Percentiles rank a stretch among this genome's conserved stretches.
These are phyloP conservation scores for Chrysodeixis includens DNA, from an alignment of 2,888 invertebrate species.

Conservation along the genomic window DNA sequence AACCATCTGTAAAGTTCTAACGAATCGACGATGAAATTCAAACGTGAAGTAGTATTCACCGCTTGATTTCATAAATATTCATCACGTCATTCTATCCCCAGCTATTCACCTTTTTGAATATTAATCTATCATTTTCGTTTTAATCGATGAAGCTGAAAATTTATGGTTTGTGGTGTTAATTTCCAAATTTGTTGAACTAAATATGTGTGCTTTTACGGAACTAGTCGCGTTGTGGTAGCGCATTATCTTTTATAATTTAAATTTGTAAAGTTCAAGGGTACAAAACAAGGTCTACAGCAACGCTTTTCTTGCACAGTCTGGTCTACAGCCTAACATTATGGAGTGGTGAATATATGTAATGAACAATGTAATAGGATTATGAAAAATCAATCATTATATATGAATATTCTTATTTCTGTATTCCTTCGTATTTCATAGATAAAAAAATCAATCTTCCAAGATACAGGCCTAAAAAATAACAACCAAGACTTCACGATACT, in stretches of 20 bases:
- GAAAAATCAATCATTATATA: too few species aligned
- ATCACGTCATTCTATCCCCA: slow-evolving; percentile 23
- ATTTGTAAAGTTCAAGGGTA: too few species aligned
- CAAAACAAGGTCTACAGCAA: too few species aligned
- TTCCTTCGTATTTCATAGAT: too few species aligned
- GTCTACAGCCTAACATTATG: too few species aligned
- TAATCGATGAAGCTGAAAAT: slow-evolving; percentile 17
- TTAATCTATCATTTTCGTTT: slow-evolving; percentile 33
- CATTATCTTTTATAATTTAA: too few species aligned
- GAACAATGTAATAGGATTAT: too few species aligned
- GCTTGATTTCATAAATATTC: slow-evolving; percentile 57
- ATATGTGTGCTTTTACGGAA: too few species aligned
- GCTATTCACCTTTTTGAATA: slow-evolving; percentile 39
- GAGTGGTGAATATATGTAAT: too few species aligned
- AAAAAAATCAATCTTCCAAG: neutral
- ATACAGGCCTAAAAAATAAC: neutral
- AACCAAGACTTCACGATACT: neutral
- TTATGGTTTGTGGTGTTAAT: neutral
- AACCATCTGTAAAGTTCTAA: slow-evolving; percentile 22
- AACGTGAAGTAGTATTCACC: slow-evolving; percentile 34
- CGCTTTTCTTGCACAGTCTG: too few species aligned
- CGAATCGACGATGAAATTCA: slow-evolving; percentile 29
- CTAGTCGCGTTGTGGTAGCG: too few species aligned
- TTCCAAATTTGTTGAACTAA: neutral
- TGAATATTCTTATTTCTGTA: too few species aligned